Evolutionary conservation across 2,888 invertebrate species (phyloP).

Genomic region (Acronicta alni): DNA sequence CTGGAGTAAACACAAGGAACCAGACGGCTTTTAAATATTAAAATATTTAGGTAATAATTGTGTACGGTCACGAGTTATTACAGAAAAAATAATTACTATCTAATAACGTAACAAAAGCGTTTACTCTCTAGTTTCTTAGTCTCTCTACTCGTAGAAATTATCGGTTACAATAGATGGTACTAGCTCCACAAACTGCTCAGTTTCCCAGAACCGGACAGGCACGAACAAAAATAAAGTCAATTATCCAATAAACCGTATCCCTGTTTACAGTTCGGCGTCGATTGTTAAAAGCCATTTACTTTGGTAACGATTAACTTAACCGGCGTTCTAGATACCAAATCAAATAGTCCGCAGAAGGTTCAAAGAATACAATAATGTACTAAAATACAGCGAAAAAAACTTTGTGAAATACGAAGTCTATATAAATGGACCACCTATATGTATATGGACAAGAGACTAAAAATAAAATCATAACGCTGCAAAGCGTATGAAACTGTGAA

Average conservation of each 20-base stretch:
- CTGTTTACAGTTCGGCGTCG: conserved; percentile 52
- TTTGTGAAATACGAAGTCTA: no score
- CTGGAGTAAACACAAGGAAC: not conserved
- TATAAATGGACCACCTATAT: no score
- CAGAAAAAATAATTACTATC: not conserved
- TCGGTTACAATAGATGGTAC: conserved; percentile 7
- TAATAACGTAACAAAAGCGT: not conserved
- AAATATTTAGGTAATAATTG: not conserved
- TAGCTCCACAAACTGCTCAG: conserved; percentile 3
- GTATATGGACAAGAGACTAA: no score
- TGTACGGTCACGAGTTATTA: not conserved
- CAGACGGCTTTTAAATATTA: not conserved
- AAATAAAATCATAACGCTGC: no score
- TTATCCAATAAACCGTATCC: conserved; percentile 54
- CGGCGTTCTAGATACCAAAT: conserved; percentile 28
- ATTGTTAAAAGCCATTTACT: conserved; percentile 52
- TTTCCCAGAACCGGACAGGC: conserved; percentile 31
- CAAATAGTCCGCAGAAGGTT: not conserved
- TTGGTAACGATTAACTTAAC: conserved; percentile 48
- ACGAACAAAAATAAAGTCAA: conserved; percentile 48
- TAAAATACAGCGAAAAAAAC: no score
- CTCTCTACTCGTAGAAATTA: not conserved
- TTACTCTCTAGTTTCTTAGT: not conserved
- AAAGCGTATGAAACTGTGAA: no score
- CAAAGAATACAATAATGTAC: not conserved